phyloP scores from a whole-genome alignment of 2,113 vertebrate genomes.

The Hassar affinis region DNA sequence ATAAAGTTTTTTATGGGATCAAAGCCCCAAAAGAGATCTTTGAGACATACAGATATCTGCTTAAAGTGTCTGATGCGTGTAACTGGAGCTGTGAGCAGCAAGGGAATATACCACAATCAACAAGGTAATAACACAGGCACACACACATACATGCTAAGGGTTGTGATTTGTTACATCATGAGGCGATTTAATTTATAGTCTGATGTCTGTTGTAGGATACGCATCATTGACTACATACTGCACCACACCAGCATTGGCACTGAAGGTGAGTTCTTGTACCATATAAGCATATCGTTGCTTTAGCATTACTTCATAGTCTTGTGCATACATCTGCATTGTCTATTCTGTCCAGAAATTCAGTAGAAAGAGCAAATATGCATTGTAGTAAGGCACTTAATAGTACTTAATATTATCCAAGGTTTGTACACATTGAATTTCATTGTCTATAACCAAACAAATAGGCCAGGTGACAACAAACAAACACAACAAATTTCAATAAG shows the following conservation, averaged over 20 bases:
- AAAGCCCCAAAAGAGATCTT: slow-evolving; percentile 73
- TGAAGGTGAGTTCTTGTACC: slow-evolving; percentile 66
- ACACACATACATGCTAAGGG: neutral
- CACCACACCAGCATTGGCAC: slow-evolving; percentile 57
- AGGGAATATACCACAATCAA: slow-evolving; percentile 59
- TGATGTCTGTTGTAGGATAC: slow-evolving; percentile 77
- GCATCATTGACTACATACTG: slow-evolving; percentile 83
- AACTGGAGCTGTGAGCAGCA: slow-evolving; percentile 67
- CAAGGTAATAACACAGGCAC: slow-evolving; percentile 68
- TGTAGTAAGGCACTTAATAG: neutral
- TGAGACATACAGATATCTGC: slow-evolving; percentile 74
- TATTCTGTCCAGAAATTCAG: neutral
- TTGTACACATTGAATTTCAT: neutral
- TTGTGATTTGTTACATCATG: neutral
- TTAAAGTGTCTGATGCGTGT: slow-evolving; percentile 68
- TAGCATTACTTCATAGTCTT: neutral
- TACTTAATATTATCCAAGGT: too few relatives aligned
- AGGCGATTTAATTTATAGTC: neutral
- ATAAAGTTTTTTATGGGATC: slow-evolving; percentile 82
- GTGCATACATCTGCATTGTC: neutral
- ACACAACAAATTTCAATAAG: neutral
- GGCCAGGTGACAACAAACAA: neutral
- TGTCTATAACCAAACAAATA: neutral
- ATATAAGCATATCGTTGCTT: neutral
- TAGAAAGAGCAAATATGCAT: neutral